These are phyloP conservation scores for Silurus asotus DNA, from an alignment of 2,113 vertebrate species.

Conservation along the genomic window DNA sequence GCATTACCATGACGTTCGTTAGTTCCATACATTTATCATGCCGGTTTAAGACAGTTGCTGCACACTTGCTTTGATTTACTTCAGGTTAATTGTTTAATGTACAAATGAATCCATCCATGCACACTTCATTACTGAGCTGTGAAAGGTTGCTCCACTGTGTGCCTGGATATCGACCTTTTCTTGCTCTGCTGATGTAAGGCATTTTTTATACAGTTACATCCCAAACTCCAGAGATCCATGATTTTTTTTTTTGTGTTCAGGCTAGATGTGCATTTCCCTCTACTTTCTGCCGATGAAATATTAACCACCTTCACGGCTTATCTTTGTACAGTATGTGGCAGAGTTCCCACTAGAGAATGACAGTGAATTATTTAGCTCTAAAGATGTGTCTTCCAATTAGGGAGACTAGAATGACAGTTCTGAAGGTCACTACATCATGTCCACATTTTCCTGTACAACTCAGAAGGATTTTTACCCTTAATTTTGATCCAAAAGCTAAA, in stretches of 20 bases:
- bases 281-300: constrained; percentile 35
- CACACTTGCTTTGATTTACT: constrained; percentile 22
- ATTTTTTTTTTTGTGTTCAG: constrained; percentile 9
- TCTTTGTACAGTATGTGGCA: constrained; percentile 39
- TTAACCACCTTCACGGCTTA: constrained; percentile 39
- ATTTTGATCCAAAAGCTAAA: constrained; percentile 33
- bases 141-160: constrained; percentile 19
- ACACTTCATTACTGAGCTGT: constrained; percentile 31
- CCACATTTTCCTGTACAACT: constrained; percentile 25
- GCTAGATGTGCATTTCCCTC: constrained; percentile 25
- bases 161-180: constrained; percentile 34
- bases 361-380: constrained; percentile 39
- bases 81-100: constrained; percentile 33
- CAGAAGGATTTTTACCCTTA: constrained; percentile 1
- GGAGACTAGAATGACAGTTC: constrained; percentile 43
- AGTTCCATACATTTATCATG: not conserved
- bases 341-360: constrained; percentile 30
- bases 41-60: constrained; percentile 11
- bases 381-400: constrained; percentile 42
- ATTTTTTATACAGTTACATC: constrained; percentile 26
- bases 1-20: constrained; percentile 7
- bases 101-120: constrained; percentile 42
- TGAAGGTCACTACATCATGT: constrained; percentile 48
- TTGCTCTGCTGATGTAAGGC: constrained; percentile 35
- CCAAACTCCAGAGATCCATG: constrained; percentile 40